phyloP scores from a whole-genome alignment of 2,888 invertebrate species.

The Megalurothrips usitatus region DNA sequence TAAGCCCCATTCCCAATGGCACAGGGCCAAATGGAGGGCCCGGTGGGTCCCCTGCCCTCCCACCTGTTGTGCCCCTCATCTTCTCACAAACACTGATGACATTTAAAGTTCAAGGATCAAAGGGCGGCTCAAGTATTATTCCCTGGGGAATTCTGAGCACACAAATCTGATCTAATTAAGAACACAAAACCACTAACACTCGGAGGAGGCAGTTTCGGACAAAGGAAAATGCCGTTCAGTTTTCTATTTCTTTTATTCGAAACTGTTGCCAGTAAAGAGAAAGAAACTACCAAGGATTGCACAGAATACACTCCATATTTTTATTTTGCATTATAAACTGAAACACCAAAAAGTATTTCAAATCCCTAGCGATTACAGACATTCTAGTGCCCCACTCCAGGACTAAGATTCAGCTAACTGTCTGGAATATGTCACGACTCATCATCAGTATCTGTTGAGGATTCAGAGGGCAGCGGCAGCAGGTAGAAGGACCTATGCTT shows the following conservation, averaged over 20 bases:
- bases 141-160: constrained; percentile 30
- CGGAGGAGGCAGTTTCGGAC: too few relatives aligned
- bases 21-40: too few relatives aligned
- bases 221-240: not conserved
- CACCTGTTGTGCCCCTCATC: not conserved
- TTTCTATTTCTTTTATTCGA: not conserved
- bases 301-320: not conserved
- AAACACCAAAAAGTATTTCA: not conserved
- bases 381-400: too few relatives aligned
- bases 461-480: constrained; percentile 13
- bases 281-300: too few relatives aligned
- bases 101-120: constrained; percentile 20
- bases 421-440: not conserved
- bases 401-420: too few relatives aligned
- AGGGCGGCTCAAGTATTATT: constrained; percentile 25
- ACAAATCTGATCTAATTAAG: not conserved
- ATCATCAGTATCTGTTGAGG: constrained; percentile 20
- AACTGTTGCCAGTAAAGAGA: too few relatives aligned
- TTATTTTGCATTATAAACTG: not conserved
- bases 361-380: not conserved
- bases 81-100: constrained; percentile 20
- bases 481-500: constrained; percentile 10
- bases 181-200: not conserved
- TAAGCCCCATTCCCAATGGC: not conserved
- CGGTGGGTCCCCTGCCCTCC: not conserved